Evolutionary conservation across 35 echinoderm and acorn worm species (phyloP).

Genomic region (Lytechinus pictus): DNA sequence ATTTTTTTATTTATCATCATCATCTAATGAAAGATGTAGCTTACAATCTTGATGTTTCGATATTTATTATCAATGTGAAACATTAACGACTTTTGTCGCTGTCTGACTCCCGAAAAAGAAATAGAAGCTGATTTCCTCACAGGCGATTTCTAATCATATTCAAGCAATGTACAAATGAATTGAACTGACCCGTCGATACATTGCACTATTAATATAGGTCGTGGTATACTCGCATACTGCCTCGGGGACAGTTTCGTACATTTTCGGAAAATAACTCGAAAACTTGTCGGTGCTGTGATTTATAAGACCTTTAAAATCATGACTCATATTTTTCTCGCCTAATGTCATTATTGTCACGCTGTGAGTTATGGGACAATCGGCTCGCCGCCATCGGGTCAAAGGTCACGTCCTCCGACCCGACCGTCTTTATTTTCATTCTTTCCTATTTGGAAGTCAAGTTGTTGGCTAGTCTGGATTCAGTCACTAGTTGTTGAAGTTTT

Average conservation of each 20-base stretch:
- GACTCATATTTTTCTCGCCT: not conserved
- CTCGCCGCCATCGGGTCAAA: not conserved
- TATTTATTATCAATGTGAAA: no score
- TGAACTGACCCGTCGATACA: not conserved
- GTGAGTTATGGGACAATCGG: not conserved
- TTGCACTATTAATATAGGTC: not conserved
- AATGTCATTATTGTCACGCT: slow-evolving; percentile 18
- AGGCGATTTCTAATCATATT: not conserved
- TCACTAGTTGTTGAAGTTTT: not conserved
- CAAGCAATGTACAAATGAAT: not conserved
- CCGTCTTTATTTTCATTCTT: not conserved
- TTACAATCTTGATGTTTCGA: no score
- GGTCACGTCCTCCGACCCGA: not conserved
- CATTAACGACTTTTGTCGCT: no score
- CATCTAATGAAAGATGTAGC: no score
- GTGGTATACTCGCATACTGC: not conserved
- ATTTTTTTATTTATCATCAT: no score
- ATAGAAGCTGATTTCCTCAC: not conserved
- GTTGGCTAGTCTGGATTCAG: not conserved
- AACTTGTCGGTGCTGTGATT: not conserved
- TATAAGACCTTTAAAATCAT: not conserved
- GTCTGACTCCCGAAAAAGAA: no score
- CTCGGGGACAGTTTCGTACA: not conserved
- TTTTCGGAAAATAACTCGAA: not conserved
- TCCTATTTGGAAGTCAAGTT: not conserved